These are phyloP conservation scores for Callinectes sapidus DNA, from an alignment of 2,888 invertebrate genomes.

Conservation along the genomic window DNA sequence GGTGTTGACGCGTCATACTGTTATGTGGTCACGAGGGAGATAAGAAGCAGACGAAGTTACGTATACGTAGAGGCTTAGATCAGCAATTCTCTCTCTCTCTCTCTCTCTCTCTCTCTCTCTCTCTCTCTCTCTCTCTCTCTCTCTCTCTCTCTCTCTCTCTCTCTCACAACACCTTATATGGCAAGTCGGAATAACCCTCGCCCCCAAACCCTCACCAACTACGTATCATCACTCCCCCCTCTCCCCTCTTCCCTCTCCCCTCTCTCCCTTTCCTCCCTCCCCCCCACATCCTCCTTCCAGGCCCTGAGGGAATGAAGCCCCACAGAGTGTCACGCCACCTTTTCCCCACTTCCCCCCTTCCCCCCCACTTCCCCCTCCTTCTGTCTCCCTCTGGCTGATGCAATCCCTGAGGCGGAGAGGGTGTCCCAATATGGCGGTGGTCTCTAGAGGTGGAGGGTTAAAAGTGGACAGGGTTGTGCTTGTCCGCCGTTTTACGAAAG, in stretches of 20 bases:
- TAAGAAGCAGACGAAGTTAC: no score
- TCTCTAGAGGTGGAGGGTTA: no score
- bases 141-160: slow-evolving; percentile 21
- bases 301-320: not conserved
- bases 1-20: no score
- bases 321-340: slow-evolving; percentile 7
- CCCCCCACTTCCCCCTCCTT: not conserved
- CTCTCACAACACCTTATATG: not conserved
- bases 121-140: slow-evolving; percentile 7
- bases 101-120: not conserved
- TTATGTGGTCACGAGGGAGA: no score
- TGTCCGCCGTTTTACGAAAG: no score
- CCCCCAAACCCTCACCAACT: not conserved
- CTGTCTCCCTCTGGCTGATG: not conserved
- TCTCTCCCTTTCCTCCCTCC: not conserved
- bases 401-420: not conserved
- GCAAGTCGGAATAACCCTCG: not conserved
- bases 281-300: not conserved
- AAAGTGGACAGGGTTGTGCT: no score
- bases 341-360: not conserved
- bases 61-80: no score
- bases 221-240: not conserved
- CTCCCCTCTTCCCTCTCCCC: not conserved
- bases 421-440: not conserved
- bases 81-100: not conserved